Percentiles rank a stretch among this genome's conserved stretches.
phyloP scores from a whole-genome alignment of 2,888 invertebrate genomes.

The Escarpia spicata region DNA sequence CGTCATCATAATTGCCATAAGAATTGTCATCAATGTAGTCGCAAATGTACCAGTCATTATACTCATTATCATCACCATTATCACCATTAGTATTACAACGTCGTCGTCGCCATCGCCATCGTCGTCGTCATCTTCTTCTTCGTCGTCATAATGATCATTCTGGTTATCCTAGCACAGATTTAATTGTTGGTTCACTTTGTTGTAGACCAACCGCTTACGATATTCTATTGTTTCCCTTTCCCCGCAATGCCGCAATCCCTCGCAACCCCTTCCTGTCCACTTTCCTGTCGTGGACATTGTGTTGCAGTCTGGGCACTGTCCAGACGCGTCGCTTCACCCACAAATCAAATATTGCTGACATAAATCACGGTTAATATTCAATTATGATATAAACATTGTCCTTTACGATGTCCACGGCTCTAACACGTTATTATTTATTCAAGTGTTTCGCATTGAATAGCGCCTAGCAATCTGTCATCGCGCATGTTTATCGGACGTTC shows the following conservation, averaged over 20 bases:
- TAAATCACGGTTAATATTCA: background rate
- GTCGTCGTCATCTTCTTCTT: background rate
- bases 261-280: too few species aligned
- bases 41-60: background rate
- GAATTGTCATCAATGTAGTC: background rate
- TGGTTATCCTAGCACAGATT: too few species aligned
- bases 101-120: background rate
- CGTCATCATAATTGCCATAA: background rate
- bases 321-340: background rate
- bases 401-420: background rate
- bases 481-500: background rate
- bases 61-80: background rate
- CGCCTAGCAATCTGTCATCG: background rate
- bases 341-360: background rate
- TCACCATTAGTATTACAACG: background rate
- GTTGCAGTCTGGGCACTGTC: too few species aligned
- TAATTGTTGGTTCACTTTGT: too few species aligned
- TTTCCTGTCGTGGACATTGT: too few species aligned
- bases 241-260: background rate
- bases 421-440: background rate
- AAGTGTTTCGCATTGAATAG: background rate
- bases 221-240: background rate
- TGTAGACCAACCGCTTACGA: too few species aligned
- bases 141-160: background rate
- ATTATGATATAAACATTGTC: background rate